Conservation (phyloP, 2,113 vertebrate species). For the Diadophis punctatus region DNA sequence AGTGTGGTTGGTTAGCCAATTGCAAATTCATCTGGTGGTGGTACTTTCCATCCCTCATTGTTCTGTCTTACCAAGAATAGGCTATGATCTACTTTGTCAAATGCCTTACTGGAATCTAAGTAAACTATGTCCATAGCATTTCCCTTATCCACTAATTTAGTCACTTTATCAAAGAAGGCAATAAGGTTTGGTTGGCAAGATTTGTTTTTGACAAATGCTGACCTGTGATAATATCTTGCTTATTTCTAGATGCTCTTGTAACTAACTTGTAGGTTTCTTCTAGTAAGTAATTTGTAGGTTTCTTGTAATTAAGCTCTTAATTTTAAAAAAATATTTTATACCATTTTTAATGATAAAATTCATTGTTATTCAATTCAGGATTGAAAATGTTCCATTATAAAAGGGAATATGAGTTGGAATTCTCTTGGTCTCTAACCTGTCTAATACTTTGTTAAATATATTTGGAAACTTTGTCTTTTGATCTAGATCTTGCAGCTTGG, state of each 20-base stretch:
- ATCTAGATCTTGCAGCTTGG: background rate
- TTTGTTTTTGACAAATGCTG: background rate
- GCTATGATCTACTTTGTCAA: background rate
- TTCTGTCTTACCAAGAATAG: background rate
- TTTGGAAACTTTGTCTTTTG: background rate
- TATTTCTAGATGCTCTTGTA: background rate
- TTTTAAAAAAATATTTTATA: background rate
- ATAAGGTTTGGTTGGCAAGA: background rate
- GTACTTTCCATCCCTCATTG: background rate
- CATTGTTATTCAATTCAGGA: background rate
- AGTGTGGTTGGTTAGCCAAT: background rate
- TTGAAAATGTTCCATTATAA: background rate
- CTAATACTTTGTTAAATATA: background rate
- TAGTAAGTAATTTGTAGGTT: background rate
- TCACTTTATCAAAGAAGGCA: background rate
- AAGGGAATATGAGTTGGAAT: background rate
- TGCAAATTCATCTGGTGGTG: background rate
- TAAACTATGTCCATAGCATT: background rate
- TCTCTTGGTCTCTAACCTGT: background rate
- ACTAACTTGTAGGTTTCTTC: background rate
- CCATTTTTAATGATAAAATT: background rate
- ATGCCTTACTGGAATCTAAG: background rate
- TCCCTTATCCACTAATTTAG: background rate
- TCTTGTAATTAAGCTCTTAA: background rate
- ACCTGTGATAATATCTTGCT: background rate